Evolutionary conservation across 2,888 invertebrate species (phyloP), one percentile per base, ranked within the genome.

Genomic region (Agrilus mali): DNA sequence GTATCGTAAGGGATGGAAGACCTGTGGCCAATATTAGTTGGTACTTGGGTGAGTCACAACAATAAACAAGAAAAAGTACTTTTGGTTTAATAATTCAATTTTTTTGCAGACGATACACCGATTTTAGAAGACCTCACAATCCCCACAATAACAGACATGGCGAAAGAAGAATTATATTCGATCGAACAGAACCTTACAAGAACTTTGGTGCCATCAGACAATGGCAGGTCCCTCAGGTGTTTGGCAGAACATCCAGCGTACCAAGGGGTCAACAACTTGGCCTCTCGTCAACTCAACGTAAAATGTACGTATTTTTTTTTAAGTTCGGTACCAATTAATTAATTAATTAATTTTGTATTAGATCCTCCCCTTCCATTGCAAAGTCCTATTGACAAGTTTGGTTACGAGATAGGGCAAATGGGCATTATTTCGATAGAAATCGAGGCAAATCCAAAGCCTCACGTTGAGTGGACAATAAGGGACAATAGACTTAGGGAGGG

Each of bases 21-120:
- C 87, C 87, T 0, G 78, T 80, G 0, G 84, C 86, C 1, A 84
- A 79, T 55, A 78, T 87, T 50, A 72, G 75, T n/a, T 82, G 86
- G 77, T 80, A 68, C 55, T 62, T 86, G 37, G 80, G 80, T 79
- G 16, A 31, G 14, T 27, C 20, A 27, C 10, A 20, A 41, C n/a
- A 16, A 14, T 6, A 31, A 33, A 12, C 17, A 33, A 22, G 22
- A 36, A 40, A 10, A 13, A 27, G 41, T 47, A 20, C 39, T 40
- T 33, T 17, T 15, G 7, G 15, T 32, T 31, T 20, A 36, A 46
- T 38, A 40, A 38, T 42, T 8, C 8, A 15, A 8, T 6, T 37
- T 37, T 37, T 43, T 54, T 60, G 7, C 60, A 80, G 82, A 79
- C 53, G 75, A 80, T 36, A 74, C 78, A 46, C 74, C 71, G 1